A percentile compares a stretch with the other conserved stretches of the same genome.
Conservation (phyloP, 2,888 invertebrate species). For the Eristalis pertinax region DNA sequence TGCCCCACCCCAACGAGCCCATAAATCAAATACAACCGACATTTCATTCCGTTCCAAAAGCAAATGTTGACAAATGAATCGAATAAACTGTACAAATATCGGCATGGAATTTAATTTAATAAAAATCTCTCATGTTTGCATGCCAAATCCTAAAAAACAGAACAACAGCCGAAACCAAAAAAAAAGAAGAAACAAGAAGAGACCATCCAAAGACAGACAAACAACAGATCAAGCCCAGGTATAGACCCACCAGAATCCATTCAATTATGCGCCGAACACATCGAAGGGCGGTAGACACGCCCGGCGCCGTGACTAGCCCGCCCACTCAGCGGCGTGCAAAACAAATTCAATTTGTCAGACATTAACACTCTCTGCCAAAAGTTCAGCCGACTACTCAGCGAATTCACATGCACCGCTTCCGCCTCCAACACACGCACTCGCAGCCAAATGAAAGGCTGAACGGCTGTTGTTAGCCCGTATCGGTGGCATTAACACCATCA, state of each 20-base stretch:
- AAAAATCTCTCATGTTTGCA: neutral
- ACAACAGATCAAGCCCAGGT: slow-evolving; percentile 7
- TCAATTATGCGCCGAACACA: slow-evolving; percentile 14
- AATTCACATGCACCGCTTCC: slow-evolving; percentile 28
- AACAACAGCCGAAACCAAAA: neutral
- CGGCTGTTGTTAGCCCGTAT: slow-evolving; percentile 43
- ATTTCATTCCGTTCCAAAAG: neutral
- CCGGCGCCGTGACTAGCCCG: neutral
- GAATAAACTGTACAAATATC: neutral
- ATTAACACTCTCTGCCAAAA: slow-evolving; percentile 25
- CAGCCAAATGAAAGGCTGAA: slow-evolving; percentile 4
- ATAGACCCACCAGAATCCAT: slow-evolving; percentile 11
- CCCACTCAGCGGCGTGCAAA: neutral
- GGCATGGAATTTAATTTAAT: neutral
- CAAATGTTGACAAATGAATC: neutral
- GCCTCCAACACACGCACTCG: neutral
- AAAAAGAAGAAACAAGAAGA: neutral
- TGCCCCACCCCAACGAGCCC: neutral
- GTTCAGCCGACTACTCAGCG: slow-evolving; percentile 21
- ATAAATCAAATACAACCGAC: neutral
- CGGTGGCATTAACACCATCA: slow-evolving; percentile 53
- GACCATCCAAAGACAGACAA: neutral
- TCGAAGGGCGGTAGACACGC: neutral
- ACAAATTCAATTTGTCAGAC: slow-evolving; percentile 57
- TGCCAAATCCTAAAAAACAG: neutral